Percentiles rank a stretch among this genome's conserved stretches.
Conservation (phyloP, 1,140 invertebrate genomes). For the Drosophila lini region DNA sequence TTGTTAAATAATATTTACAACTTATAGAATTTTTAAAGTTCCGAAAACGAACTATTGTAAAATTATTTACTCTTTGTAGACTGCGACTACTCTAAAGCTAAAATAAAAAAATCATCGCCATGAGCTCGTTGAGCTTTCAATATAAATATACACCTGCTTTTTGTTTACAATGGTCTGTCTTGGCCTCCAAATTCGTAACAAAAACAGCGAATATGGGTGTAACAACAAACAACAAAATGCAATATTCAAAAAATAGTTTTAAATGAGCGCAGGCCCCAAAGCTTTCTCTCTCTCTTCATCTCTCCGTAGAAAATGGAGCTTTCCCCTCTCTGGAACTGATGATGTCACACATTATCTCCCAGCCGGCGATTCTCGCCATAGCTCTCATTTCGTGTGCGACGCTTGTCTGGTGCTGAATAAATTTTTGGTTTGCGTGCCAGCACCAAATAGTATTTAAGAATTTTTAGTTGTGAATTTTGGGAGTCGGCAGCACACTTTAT, state of each 20-base stretch:
- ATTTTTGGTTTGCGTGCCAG: not conserved
- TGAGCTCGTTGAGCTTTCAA: conserved; percentile 1
- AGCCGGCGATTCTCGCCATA: conserved; percentile 9
- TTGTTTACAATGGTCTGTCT: conserved; percentile 28
- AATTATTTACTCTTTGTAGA: not conserved
- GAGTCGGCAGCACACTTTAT: not conserved
- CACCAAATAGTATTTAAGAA: conserved; percentile 6
- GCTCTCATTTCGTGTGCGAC: conserved; percentile 10
- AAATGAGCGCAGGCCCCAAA: conserved; percentile 5
- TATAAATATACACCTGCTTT: conserved; percentile 4
- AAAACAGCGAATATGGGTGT: conserved; percentile 16
- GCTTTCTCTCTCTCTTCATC: not conserved
- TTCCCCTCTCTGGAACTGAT: conserved; percentile 35
- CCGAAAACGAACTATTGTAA: not conserved
- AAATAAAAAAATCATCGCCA: not conserved
- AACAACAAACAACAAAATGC: conserved; percentile 8
- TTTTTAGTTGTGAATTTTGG: conserved; percentile 1
- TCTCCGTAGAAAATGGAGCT: not conserved
- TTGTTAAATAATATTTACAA: too few relatives aligned
- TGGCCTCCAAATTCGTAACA: conserved; percentile 22
- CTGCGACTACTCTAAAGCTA: not conserved
- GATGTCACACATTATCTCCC: conserved; percentile 48
- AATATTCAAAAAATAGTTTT: not conserved
- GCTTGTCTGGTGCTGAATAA: conserved; percentile 8
- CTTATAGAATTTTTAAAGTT: not conserved